Evolutionary conservation across 2,888 invertebrate genomes (phyloP).

Genomic region (Eucriotettix oculatus): DNA sequence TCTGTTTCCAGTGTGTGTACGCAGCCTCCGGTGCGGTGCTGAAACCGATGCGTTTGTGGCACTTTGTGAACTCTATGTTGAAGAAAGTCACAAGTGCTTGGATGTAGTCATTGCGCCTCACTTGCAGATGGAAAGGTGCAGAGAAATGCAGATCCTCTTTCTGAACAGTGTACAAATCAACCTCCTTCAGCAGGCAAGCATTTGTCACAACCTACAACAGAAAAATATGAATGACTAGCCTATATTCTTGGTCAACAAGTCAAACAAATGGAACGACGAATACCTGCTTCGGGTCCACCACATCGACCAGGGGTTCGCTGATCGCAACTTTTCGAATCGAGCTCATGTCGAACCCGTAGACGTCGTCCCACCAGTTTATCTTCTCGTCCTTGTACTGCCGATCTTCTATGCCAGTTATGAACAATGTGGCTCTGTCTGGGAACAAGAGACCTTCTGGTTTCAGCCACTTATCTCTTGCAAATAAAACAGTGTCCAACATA

Average conservation of each 20-base stretch:
- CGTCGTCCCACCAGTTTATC: conserved; percentile 99
- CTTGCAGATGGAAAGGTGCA: conserved; percentile 65
- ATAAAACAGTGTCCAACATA: conserved; percentile 98
- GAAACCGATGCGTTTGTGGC: conserved; percentile 95
- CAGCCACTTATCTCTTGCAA: conserved; percentile 95
- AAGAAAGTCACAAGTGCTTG: conserved; percentile 98
- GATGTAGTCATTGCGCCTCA: conserved; percentile 81
- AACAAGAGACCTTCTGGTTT: conserved; percentile 70
- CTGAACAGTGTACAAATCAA: conserved; percentile 95
- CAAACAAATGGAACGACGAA: neutral
- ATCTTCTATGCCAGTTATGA: conserved; percentile 87
- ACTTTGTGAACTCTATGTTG: conserved; percentile 98
- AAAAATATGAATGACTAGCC: neutral
- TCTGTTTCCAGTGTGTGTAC: conserved; percentile 99
- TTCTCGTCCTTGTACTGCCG: conserved; percentile 99
- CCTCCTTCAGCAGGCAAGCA: conserved; percentile 87
- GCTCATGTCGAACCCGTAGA: conserved; percentile 99
- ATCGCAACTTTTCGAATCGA: conserved; percentile 96
- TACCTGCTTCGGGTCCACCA: conserved; percentile 92
- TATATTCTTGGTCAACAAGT: neutral
- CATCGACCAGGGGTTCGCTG: conserved; percentile 94
- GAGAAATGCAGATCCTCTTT: conserved; percentile 86
- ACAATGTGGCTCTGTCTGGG: conserved; percentile 67
- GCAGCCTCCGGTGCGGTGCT: conserved; percentile 95
- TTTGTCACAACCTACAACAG: conserved; percentile 70